Evolutionary conservation across 2,888 invertebrate species (phyloP).

Genomic region (Caenorhabditis sulstoni): DNA sequence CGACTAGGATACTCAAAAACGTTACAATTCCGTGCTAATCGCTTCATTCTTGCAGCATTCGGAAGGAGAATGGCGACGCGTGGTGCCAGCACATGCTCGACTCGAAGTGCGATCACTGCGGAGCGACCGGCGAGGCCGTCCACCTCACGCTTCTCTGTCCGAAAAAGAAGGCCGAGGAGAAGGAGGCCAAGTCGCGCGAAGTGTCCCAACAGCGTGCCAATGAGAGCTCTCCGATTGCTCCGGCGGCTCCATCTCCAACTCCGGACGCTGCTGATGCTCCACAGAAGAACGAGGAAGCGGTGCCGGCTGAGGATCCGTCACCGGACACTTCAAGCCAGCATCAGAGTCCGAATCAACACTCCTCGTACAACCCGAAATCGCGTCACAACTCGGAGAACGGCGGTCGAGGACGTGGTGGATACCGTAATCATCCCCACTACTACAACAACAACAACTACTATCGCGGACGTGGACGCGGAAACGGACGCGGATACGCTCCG

Average conservation of each 20-base stretch:
- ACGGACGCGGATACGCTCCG: conserved; percentile 1
- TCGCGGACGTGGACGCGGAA: conserved; percentile 4
- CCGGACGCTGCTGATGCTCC: conserved; percentile 3
- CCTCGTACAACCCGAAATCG: background rate
- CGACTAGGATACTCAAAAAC: too few relatives aligned
- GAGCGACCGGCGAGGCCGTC: conserved; percentile 37
- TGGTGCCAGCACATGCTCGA: conserved; percentile 51
- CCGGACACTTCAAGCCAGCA: background rate
- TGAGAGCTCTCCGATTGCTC: background rate
- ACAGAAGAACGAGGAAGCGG: conserved; percentile 1
- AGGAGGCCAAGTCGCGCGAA: conserved; percentile 21
- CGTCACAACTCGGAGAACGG: conserved; percentile 36
- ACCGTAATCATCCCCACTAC: background rate
- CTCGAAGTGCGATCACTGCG: conserved; percentile 31
- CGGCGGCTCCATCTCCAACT: background rate
- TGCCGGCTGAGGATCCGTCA: too few relatives aligned
- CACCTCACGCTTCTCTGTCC: conserved; percentile 52
- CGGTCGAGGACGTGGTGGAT: background rate
- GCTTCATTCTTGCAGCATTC: conserved; percentile 34
- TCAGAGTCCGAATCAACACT: background rate
- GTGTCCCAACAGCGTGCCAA: conserved; percentile 8
- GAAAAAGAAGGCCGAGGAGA: conserved; percentile 44
- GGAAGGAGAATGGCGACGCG: conserved; percentile 36
- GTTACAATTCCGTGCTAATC: background rate
- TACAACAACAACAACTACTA: background rate